Conservation (phyloP, 2,888 invertebrate genomes). For the Tridacna crocea region DNA sequence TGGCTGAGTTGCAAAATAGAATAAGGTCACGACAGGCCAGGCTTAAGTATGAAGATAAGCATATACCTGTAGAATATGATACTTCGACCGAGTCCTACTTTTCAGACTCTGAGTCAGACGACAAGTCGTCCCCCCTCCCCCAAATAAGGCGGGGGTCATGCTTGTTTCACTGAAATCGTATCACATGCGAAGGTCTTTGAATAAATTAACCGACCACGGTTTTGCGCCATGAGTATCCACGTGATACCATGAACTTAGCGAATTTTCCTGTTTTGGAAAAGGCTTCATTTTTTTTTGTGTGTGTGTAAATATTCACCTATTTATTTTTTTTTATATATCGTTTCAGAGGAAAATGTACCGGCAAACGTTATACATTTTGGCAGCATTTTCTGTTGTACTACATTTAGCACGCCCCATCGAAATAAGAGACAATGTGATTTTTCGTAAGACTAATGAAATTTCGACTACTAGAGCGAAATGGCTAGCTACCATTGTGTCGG, state of each 20-base stretch:
- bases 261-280: not conserved
- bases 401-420: not conserved
- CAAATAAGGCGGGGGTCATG: not conserved
- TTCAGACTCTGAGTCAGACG: not conserved
- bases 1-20: not conserved
- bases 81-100: not conserved
- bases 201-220: too few species aligned
- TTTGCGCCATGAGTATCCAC: too few species aligned
- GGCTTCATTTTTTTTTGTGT: too few species aligned
- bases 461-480: constrained; percentile 8
- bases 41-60: not conserved
- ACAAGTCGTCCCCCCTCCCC: too few species aligned
- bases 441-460: constrained; percentile 5
- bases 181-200: not conserved
- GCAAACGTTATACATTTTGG: not conserved
- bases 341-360: not conserved
- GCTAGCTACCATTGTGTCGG: not conserved
- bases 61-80: not conserved
- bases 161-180: not conserved
- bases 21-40: not conserved
- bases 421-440: not conserved
- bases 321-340: too few species aligned
- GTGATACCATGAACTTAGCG: too few species aligned
- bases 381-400: not conserved
- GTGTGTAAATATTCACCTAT: too few species aligned